Conservation (phyloP, 2,888 invertebrate genomes). For the Auanema freiburgensis region DNA sequence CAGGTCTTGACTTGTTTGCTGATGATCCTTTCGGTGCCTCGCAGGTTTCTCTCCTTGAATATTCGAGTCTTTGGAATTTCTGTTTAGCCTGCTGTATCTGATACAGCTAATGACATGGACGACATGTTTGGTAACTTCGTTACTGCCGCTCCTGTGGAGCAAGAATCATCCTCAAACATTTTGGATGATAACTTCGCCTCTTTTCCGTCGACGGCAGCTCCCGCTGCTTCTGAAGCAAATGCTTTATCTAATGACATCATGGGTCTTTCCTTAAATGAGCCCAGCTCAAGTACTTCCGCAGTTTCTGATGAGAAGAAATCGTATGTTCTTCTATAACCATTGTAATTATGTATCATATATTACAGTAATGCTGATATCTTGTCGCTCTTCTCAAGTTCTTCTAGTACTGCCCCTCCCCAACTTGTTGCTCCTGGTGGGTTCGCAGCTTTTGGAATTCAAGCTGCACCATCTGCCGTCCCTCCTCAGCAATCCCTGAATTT, state of each 20-base stretch:
- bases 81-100: slow-evolving; percentile 4
- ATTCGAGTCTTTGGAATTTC: neutral
- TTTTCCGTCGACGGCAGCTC: neutral
- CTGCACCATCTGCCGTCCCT: neutral
- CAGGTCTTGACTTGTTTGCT: neutral
- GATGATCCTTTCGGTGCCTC: no score
- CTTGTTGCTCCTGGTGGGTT: slow-evolving; percentile 43
- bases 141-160: slow-evolving; percentile 32
- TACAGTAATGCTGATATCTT: slow-evolving; percentile 42
- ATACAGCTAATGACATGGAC: slow-evolving; percentile 43
- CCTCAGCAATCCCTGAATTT: neutral
- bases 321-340: neutral
- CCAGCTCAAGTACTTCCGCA: neutral
- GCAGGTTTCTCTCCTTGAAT: no score
- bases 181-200: no score
- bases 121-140: slow-evolving; percentile 58
- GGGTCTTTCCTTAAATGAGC: slow-evolving; percentile 4
- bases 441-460: slow-evolving; percentile 40
- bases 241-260: slow-evolving; percentile 6
- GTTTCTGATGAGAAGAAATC: slow-evolving; percentile 9
- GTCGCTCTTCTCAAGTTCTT: slow-evolving; percentile 38
- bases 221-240: neutral
- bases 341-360: neutral
- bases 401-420: slow-evolving; percentile 13
- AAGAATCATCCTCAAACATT: no score